These are phyloP conservation scores for Calameuta filiformis DNA, from an alignment of 2,888 invertebrate species.

Conservation along the genomic window DNA sequence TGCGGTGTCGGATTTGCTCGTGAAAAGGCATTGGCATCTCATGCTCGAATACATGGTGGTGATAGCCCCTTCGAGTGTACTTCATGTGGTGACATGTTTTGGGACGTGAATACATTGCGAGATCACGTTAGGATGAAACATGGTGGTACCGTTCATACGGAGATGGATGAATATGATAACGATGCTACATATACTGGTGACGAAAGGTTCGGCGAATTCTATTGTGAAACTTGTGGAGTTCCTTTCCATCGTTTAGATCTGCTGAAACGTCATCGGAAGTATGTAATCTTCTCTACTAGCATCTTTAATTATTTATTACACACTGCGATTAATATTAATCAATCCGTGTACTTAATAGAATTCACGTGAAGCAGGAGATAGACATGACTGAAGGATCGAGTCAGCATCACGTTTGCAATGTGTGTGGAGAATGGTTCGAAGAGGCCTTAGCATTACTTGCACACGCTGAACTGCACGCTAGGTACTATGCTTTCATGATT, in stretches of 20 bases:
- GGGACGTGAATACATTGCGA: conserved; percentile 72
- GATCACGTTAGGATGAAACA: conserved; percentile 74
- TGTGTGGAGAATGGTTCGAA: conserved; percentile 82
- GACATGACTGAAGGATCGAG: conserved; percentile 53
- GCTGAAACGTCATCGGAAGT: conserved; percentile 76
- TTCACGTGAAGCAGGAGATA: conserved; percentile 60
- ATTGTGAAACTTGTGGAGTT: conserved; percentile 81
- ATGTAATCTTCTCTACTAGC: conserved; percentile 22
- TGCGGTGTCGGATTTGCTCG: conserved; percentile 83
- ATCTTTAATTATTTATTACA: background rate
- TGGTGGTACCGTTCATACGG: conserved; percentile 57
- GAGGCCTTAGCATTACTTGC: conserved; percentile 82
- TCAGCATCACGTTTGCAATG: conserved; percentile 77
- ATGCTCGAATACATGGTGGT: conserved; percentile 81
- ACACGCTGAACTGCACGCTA: conserved; percentile 82
- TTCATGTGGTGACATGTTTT: conserved; percentile 85
- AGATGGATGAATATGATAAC: conserved; percentile 66
- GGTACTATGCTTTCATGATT: conserved; percentile 49
- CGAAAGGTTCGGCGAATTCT: conserved; percentile 71
- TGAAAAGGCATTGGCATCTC: conserved; percentile 84
- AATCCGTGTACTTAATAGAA: conserved; percentile 37
- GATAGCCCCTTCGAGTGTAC: conserved; percentile 85
- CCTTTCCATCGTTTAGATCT: conserved; percentile 83
- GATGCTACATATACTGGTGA: conserved; percentile 71
- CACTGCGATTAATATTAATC: background rate